phyloP scores from a whole-genome alignment of 2,797 vertebrate genomes.

The Pteronotus mesoamericanus region DNA sequence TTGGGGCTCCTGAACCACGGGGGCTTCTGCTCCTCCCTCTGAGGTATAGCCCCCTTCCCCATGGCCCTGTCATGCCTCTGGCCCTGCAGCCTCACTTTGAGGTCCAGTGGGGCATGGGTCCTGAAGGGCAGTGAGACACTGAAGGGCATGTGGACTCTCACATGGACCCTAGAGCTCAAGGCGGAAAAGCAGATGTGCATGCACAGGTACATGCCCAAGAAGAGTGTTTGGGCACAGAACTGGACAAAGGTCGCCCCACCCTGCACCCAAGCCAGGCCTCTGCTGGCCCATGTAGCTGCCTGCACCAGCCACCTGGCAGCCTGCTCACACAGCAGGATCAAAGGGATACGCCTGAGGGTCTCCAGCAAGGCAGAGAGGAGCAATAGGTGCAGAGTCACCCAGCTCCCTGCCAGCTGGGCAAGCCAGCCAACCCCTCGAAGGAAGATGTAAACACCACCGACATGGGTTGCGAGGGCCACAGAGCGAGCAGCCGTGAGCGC shows the following conservation, averaged over 20 bases:
- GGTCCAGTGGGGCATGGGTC: background rate
- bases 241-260: background rate
- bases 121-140: conserved; percentile 27
- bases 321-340: background rate
- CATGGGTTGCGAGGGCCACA: rapidly evolving
- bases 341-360: rapidly evolving
- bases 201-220: conserved; percentile 2
- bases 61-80: background rate
- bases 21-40: background rate
- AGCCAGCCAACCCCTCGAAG: conserved; percentile 19
- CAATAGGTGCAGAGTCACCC: background rate
- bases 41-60: background rate
- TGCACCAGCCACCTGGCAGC: background rate
- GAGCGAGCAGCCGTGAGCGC: background rate
- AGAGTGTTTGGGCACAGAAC: background rate
- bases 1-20: background rate
- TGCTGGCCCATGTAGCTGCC: background rate
- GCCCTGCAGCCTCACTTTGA: background rate
- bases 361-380: conserved; percentile 25
- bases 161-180: conserved; percentile 52
- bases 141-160: background rate
- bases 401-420: conserved; percentile 37
- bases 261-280: background rate
- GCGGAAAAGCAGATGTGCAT: conserved; percentile 10
- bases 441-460: background rate